phyloP scores from a whole-genome alignment of 2,113 vertebrate species.

The Epinephelus lanceolatus region DNA sequence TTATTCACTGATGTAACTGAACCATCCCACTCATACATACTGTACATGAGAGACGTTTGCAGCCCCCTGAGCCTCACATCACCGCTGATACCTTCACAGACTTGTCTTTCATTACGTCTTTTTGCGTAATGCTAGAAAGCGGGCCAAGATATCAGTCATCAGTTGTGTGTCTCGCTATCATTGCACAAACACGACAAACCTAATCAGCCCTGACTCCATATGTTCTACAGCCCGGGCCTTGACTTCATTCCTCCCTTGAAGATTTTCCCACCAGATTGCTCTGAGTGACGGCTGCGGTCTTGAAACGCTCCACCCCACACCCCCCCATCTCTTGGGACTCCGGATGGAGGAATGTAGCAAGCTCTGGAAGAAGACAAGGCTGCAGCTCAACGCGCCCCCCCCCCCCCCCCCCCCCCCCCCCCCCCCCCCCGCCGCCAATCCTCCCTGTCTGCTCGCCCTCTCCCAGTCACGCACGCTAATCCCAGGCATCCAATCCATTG shows the following conservation, averaged over 20 bases:
- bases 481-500: slow-evolving; percentile 56
- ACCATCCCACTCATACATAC: neutral
- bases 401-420: slow-evolving; percentile 47
- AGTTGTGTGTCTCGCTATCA: slow-evolving; percentile 8
- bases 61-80: neutral
- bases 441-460: slow-evolving; percentile 38
- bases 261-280: slow-evolving; percentile 76
- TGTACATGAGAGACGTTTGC: neutral
- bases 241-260: slow-evolving; percentile 59
- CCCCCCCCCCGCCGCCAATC: too few relatives aligned
- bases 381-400: slow-evolving; percentile 52
- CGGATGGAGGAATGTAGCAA: slow-evolving; percentile 75
- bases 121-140: slow-evolving; percentile 12
- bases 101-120: slow-evolving; percentile 11
- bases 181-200: slow-evolving; percentile 42
- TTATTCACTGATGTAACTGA: neutral
- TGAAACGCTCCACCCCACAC: slow-evolving; percentile 54
- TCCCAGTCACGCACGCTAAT: slow-evolving; percentile 76
- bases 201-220: slow-evolving; percentile 56
- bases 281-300: slow-evolving; percentile 72
- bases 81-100: neutral
- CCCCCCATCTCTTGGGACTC: slow-evolving; percentile 67
- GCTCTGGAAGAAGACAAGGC: slow-evolving; percentile 59
- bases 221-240: slow-evolving; percentile 37
- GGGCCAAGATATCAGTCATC: slow-evolving; percentile 28